Evolutionary conservation across 1,140 invertebrate species (phyloP).

Genomic region (Leptonema lineaticorne): DNA sequence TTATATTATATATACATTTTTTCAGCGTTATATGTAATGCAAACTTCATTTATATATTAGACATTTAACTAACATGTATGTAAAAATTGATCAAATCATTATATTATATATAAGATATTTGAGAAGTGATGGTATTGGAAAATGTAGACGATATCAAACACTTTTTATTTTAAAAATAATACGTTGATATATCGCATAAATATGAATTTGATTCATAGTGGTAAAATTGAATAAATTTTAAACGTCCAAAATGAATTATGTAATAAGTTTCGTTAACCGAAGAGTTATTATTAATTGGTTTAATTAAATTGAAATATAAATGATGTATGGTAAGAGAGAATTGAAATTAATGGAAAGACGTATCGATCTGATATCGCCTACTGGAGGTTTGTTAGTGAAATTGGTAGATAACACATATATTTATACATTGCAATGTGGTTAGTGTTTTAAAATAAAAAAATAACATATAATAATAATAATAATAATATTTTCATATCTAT

Average conservation of each 20-base stretch:
- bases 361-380: not conserved
- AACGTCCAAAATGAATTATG: not conserved
- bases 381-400: not conserved
- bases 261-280: too few relatives aligned
- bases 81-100: not conserved
- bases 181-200: not conserved
- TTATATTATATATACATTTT: not conserved
- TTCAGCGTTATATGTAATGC: constrained; percentile 7
- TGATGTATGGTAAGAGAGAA: too few relatives aligned
- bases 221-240: too few relatives aligned
- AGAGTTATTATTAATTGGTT: too few relatives aligned
- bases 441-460: too few relatives aligned
- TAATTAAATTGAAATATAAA: too few relatives aligned
- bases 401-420: too few relatives aligned
- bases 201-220: not conserved
- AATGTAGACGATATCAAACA: constrained; percentile 3
- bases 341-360: not conserved
- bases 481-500: constrained; percentile 4
- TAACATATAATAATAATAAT: not conserved
- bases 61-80: constrained; percentile 20
- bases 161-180: not conserved
- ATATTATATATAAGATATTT: constrained; percentile 6
- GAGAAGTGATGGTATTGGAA: not conserved
- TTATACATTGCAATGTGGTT: constrained; percentile 9
- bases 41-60: constrained; percentile 19